phyloP scores from a whole-genome alignment of 2,888 invertebrate genomes.

The Synergus gifuensis region DNA sequence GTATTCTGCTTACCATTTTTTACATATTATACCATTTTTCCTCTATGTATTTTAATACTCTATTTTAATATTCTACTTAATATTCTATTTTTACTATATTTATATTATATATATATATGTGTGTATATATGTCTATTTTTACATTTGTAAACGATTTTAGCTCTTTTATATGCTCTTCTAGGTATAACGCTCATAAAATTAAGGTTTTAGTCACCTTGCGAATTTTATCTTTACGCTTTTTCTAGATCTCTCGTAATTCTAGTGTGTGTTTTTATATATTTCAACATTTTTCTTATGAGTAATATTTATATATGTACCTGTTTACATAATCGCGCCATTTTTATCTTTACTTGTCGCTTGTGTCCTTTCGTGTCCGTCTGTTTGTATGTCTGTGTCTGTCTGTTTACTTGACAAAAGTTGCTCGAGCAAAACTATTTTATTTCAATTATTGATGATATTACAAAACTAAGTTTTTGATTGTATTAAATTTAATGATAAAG shows the following conservation, averaged over 20 bases:
- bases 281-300: conserved; percentile 59
- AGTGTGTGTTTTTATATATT: conserved; percentile 47
- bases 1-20: conserved; percentile 51
- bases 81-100: conserved; percentile 54
- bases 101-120: conserved; percentile 61
- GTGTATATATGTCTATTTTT: conserved; percentile 58
- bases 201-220: conserved; percentile 47
- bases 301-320: conserved; percentile 62
- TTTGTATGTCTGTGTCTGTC: conserved; percentile 63
- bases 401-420: background rate
- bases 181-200: conserved; percentile 47
- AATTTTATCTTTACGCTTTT: conserved; percentile 57
- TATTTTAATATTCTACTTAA: conserved; percentile 56
- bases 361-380: conserved; percentile 61
- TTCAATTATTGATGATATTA: background rate
- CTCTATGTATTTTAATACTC: conserved; percentile 52
- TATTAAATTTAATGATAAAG: too few species aligned
- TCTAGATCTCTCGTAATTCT: conserved; percentile 60
- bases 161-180: conserved; percentile 50
- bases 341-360: conserved; percentile 61
- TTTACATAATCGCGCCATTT: conserved; percentile 42
- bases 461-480: background rate
- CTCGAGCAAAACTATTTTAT: background rate
- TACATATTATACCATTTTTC: conserved; percentile 53
- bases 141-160: conserved; percentile 56